phyloP scores from a whole-genome alignment of 2,888 invertebrate species.

The Pseudococcus jackbeardsleyi region DNA sequence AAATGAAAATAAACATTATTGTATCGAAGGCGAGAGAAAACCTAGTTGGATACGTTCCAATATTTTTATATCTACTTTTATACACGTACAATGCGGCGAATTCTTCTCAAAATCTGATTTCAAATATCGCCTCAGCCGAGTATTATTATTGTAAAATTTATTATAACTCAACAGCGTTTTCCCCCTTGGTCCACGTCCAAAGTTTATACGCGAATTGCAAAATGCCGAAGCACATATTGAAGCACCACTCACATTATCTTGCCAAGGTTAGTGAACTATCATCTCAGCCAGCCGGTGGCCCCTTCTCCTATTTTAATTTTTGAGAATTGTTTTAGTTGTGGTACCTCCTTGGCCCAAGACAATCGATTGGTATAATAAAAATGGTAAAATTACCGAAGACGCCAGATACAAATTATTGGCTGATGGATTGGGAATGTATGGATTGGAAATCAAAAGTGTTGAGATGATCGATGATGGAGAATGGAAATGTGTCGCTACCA shows the following conservation, averaged over 20 bases:
- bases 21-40: slow-evolving; percentile 51
- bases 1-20: slow-evolving; percentile 54
- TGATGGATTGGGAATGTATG: slow-evolving; percentile 86
- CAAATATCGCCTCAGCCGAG: background rate
- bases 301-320: background rate
- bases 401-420: slow-evolving; percentile 81
- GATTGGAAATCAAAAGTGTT: slow-evolving; percentile 80
- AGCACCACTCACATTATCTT: slow-evolving; percentile 80
- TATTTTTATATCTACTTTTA: slow-evolving; percentile 2
- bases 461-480: slow-evolving; percentile 89
- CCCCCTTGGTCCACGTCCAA: slow-evolving; percentile 81
- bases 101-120: slow-evolving; percentile 44
- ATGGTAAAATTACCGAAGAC: slow-evolving; percentile 80
- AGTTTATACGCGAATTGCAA: slow-evolving; percentile 82
- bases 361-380: slow-evolving; percentile 89
- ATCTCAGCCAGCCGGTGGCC: background rate
- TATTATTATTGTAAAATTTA: background rate
- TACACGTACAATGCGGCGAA: background rate
- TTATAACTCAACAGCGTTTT: slow-evolving; percentile 70
- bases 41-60: slow-evolving; percentile 54
- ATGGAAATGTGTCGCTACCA: slow-evolving; percentile 90
- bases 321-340: slow-evolving; percentile 73
- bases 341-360: slow-evolving; percentile 89
- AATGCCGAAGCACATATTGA: slow-evolving; percentile 84
- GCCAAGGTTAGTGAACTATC: slow-evolving; percentile 75